Evolutionary conservation across 2,113 vertebrate genomes (phyloP), one percentile per base, ranked within the genome.

Genomic region (Reinhardtius hippoglossoides): DNA sequence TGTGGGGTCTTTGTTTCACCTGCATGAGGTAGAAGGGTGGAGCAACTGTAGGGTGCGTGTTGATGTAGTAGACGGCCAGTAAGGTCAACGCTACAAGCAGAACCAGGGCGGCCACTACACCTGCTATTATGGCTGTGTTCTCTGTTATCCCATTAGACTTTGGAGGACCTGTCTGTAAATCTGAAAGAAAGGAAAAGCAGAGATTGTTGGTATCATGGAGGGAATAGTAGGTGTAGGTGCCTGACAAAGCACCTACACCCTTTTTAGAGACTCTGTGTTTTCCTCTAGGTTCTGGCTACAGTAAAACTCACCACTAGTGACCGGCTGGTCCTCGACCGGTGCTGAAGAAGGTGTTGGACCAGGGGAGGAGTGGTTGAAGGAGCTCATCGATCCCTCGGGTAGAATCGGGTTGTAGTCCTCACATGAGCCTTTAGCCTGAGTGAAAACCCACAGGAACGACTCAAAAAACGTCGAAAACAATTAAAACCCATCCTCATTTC

Each of bases 21-120:
- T 98, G 94, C 13, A 99, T 94, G 95, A 98, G 95, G 95, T 98
- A 96, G 71, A 98, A 96, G 0, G 96, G 96, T 0, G 96, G 95
- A 0, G 87, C 90, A 27, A 96, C 96, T 1, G 95, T 96, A 58
- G 97, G 96, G 83, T 96, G 96, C 59, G 94, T 94, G 59, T 94
- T 95, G 92, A 98, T 94, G 92, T 97, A 95, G 83, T 95, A 99
- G 42, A 99, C 93, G 3, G 95, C 97, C 60, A 95, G 89, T 0
- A 99, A 91, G 83, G 96, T 91, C 46, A 97, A 69, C 8, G 86
- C 90, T 0, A 97, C 95, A 0, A 99, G 91, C 3, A 98, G 88
- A 72, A 97, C 73, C 3, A 95, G 90, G 0, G 97, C 96, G 62
- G 96, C 93, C 6, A 96, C 95, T 0, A 97, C 95, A 2, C 95